Evolutionary conservation across 2,113 vertebrate genomes (phyloP).

Genomic region (Bubalus kerabau): DNA sequence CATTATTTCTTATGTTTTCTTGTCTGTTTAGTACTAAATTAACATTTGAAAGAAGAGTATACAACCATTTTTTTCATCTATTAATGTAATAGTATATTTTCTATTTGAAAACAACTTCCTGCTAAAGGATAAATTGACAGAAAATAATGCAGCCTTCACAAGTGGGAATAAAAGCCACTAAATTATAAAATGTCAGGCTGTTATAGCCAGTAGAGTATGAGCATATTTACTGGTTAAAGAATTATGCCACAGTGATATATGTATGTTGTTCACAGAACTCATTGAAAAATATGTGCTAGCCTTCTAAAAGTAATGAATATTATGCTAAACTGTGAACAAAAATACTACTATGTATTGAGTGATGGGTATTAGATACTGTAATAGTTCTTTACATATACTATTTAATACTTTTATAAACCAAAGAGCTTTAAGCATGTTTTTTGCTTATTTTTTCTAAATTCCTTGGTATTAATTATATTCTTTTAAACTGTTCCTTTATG

Average conservation of each 20-base stretch:
- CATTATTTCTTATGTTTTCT: background rate
- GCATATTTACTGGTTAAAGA: conserved; percentile 10
- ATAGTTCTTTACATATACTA: background rate
- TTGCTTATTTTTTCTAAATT: background rate
- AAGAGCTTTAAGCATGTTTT: background rate
- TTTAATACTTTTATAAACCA: background rate
- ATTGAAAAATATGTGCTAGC: background rate
- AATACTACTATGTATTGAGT: background rate
- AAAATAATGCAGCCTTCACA: background rate
- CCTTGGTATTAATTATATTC: background rate
- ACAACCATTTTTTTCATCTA: background rate
- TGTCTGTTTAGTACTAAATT: background rate
- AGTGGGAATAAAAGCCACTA: background rate
- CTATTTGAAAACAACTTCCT: background rate
- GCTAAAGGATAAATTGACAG: background rate
- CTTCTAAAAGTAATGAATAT: background rate
- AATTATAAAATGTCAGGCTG: background rate
- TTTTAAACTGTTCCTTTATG: background rate
- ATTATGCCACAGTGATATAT: background rate
- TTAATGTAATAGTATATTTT: background rate
- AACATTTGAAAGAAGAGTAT: background rate
- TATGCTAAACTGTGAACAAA: background rate
- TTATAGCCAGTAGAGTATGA: background rate
- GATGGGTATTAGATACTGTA: background rate
- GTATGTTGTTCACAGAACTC: background rate